Percentiles rank a stretch among this genome's conserved stretches.
phyloP scores from a whole-genome alignment of 2,888 invertebrate species.

The Heliconius sara region DNA sequence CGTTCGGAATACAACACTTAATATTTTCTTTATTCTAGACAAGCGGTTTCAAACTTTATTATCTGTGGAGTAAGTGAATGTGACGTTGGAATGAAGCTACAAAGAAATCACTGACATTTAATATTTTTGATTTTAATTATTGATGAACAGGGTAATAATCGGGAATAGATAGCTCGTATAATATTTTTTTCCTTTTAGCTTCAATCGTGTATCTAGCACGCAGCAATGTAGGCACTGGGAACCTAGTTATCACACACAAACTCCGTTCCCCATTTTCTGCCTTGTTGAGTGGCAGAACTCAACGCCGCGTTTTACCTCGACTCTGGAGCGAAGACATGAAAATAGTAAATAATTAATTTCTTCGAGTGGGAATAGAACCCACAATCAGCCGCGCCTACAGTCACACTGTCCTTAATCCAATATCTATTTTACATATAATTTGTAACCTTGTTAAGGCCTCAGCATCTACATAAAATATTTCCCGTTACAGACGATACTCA shows the following conservation, averaged over 20 bases:
- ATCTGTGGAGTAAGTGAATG: constrained; percentile 40
- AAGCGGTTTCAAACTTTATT: constrained; percentile 50
- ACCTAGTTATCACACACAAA: too few species aligned
- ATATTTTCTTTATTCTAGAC: constrained; percentile 42
- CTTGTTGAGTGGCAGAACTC: too few species aligned
- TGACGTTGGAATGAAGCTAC: constrained; percentile 48
- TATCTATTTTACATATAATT: constrained; percentile 3
- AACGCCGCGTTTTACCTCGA: too few species aligned
- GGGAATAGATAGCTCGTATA: not conserved
- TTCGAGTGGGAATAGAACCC: too few species aligned
- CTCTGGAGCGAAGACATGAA: too few species aligned
- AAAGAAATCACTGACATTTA: constrained; percentile 61
- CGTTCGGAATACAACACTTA: constrained; percentile 58
- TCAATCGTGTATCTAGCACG: too few species aligned
- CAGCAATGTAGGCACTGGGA: too few species aligned
- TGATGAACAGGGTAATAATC: constrained; percentile 32
- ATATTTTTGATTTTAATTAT: constrained; percentile 38
- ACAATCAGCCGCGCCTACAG: too few species aligned
- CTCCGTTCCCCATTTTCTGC: too few species aligned
- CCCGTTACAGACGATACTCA: constrained; percentile 16
- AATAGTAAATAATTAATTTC: too few species aligned
- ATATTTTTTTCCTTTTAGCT: not conserved
- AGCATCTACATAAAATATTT: constrained; percentile 15
- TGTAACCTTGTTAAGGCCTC: constrained; percentile 18
- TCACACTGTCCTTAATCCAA: too few species aligned